Evolutionary conservation across 2,797 vertebrate species (phyloP).

Genomic region (Tangara arthus): DNA sequence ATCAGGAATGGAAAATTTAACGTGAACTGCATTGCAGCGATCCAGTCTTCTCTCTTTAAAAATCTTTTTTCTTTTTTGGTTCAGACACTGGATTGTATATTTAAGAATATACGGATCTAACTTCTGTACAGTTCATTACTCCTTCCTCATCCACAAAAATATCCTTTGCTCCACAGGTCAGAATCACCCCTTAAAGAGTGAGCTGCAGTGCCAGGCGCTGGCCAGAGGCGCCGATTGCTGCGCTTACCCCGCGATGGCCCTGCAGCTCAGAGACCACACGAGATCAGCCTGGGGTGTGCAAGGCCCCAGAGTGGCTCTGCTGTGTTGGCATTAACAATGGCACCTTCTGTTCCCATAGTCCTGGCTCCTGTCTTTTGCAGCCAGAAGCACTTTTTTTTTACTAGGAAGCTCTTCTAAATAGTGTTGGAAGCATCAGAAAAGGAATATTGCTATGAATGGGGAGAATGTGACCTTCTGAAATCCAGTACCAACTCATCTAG

Average conservation of each 20-base stretch:
- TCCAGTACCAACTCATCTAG: background rate
- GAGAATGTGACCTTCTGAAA: background rate
- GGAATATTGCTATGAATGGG: background rate
- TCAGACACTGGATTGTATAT: constrained; percentile 47
- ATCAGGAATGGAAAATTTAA: constrained; percentile 35
- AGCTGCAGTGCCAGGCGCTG: background rate
- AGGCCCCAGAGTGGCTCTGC: constrained; percentile 1
- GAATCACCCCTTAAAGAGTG: constrained; percentile 18
- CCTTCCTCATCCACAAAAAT: constrained; percentile 52
- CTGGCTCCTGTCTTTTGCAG: background rate
- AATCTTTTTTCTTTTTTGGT: constrained; percentile 49
- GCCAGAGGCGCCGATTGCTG: background rate
- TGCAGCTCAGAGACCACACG: background rate
- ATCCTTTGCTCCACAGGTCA: constrained; percentile 33
- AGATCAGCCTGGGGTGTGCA: constrained; percentile 42
- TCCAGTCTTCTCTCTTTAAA: constrained; percentile 55
- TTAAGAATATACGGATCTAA: constrained; percentile 21
- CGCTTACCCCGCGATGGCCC: background rate
- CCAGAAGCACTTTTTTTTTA: background rate
- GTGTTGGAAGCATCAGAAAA: background rate
- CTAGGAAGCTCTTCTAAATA: background rate
- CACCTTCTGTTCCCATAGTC: background rate
- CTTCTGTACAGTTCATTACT: constrained; percentile 39
- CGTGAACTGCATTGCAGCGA: constrained; percentile 59
- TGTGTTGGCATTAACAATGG: background rate